phyloP scores from a whole-genome alignment of 2,888 invertebrate species.

The Pandemis heparana region DNA sequence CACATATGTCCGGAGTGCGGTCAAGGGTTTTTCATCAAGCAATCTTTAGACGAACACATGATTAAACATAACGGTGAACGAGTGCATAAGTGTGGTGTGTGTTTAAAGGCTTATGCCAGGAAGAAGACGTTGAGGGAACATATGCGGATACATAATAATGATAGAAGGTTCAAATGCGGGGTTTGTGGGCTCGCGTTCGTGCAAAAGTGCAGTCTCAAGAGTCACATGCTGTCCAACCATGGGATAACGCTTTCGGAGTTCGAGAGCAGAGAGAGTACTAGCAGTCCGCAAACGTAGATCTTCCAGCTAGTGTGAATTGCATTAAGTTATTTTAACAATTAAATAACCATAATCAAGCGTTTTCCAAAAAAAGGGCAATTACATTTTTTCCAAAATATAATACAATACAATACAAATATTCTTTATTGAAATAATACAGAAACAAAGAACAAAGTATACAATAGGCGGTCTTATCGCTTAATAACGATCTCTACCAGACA shows the following conservation, averaged over 20 bases:
- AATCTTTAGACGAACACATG: constrained; percentile 76
- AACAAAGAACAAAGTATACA: too few relatives aligned
- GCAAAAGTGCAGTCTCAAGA: constrained; percentile 76
- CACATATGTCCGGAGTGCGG: constrained; percentile 76
- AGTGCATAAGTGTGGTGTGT: constrained; percentile 71
- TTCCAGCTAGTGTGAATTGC: too few relatives aligned
- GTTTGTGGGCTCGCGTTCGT: constrained; percentile 72
- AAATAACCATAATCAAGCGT: too few relatives aligned
- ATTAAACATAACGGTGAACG: constrained; percentile 75
- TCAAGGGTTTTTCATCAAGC: constrained; percentile 75
- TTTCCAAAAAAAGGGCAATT: too few relatives aligned
- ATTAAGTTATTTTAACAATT: neutral
- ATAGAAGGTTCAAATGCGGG: constrained; percentile 68
- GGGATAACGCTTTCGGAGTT: constrained; percentile 67
- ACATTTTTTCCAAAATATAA: too few relatives aligned
- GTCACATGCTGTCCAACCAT: constrained; percentile 33
- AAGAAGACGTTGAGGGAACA: constrained; percentile 70
- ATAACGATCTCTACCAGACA: too few relatives aligned
- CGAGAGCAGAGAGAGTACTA: constrained; percentile 51
- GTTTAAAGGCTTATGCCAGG: constrained; percentile 72
- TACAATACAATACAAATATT: too few relatives aligned
- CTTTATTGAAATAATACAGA: too few relatives aligned
- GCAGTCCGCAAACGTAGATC: constrained; percentile 17
- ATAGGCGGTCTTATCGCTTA: too few relatives aligned
- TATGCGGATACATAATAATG: constrained; percentile 61